Evolutionary conservation across 2,113 vertebrate genomes (phyloP).

Genomic region (Microcebus tavaratra): DNA sequence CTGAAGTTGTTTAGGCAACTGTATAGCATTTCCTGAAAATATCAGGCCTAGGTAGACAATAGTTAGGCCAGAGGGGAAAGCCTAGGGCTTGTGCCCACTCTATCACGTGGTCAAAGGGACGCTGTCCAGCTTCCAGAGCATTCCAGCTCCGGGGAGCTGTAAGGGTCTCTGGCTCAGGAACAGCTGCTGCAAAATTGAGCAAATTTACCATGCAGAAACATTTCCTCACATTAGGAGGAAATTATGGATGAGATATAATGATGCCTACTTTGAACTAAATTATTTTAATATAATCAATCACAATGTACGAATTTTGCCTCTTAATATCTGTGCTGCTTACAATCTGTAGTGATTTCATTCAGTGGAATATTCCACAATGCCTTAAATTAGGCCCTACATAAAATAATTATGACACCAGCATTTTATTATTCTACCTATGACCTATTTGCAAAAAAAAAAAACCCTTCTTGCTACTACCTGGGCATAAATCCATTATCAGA

Average conservation of each 20-base stretch:
- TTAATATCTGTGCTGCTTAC: conserved; percentile 23
- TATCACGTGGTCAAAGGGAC: background rate
- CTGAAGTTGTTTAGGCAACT: conserved; percentile 40
- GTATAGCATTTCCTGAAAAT: background rate
- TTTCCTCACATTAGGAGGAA: conserved; percentile 48
- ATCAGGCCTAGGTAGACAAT: background rate
- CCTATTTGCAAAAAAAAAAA: conserved; percentile 41
- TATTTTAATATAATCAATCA: conserved; percentile 70
- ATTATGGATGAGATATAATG: conserved; percentile 61
- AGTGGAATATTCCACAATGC: conserved; percentile 42
- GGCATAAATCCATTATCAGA: background rate
- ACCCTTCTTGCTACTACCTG: background rate
- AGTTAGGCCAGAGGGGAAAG: background rate
- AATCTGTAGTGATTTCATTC: background rate
- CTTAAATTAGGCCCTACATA: conserved; percentile 28
- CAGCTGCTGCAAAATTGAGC: conserved; percentile 28
- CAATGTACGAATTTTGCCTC: conserved; percentile 29
- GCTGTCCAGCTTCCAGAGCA: background rate
- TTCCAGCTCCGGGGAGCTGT: background rate
- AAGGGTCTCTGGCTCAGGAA: background rate
- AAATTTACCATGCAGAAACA: conserved; percentile 46
- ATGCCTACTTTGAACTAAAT: conserved; percentile 61
- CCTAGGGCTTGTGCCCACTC: background rate
- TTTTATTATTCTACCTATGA: conserved; percentile 28
- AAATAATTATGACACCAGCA: conserved; percentile 38